phyloP scores from a whole-genome alignment of 35 echinoderm and acorn worm genomes.

The Eucidaris tribuloides region DNA sequence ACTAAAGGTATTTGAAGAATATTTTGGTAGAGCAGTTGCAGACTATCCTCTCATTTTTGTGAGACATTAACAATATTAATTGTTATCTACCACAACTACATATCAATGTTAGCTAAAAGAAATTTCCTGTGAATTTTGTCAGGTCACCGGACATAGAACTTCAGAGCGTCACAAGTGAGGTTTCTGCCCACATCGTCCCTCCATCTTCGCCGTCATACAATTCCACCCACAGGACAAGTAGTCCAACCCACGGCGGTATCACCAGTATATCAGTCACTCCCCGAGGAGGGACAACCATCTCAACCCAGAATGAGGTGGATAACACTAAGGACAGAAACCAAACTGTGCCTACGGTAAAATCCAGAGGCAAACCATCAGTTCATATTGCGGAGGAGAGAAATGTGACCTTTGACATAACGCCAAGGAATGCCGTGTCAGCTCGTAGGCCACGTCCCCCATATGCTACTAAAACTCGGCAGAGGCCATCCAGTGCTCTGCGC shows the following conservation, averaged over 20 bases:
- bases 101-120: too few relatives aligned
- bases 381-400: constrained; percentile 46
- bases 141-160: constrained; percentile 34
- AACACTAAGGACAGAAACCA: background rate
- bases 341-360: background rate
- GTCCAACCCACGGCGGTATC: constrained; percentile 17
- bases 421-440: constrained; percentile 1
- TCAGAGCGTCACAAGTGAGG: constrained; percentile 56
- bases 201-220: background rate
- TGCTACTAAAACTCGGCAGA: constrained; percentile 7
- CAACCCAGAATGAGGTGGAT: background rate
- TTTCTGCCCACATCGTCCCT: constrained; percentile 16
- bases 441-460: constrained; percentile 22
- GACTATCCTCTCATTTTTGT: too few relatives aligned
- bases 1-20: too few relatives aligned
- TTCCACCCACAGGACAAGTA: background rate
- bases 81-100: too few relatives aligned
- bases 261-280: background rate
- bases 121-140: background rate
- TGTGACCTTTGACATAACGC: constrained; percentile 48
- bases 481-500: constrained; percentile 2
- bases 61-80: too few relatives aligned
- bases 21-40: too few relatives aligned
- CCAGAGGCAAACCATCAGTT: constrained; percentile 29
- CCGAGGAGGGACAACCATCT: background rate